These are phyloP conservation scores for Phymorhynchus buccinoides DNA, from an alignment of 1,140 invertebrate species.

Conservation along the genomic window DNA sequence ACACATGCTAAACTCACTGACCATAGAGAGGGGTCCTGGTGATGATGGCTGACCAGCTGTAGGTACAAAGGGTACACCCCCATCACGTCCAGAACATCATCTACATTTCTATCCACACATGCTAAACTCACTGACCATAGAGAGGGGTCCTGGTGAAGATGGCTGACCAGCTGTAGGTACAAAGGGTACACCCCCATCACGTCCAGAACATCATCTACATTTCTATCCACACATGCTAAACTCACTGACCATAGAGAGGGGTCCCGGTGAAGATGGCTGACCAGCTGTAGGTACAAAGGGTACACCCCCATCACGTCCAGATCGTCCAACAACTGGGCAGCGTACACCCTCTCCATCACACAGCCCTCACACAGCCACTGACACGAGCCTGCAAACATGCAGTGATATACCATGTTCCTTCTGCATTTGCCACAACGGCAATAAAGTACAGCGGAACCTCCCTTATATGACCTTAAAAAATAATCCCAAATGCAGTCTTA, in stretches of 20 bases:
- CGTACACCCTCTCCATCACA: conserved; percentile 63
- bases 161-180: conserved; percentile 55
- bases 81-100: conserved; percentile 66
- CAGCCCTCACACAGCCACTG: conserved; percentile 53
- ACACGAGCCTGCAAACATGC: conserved; percentile 41
- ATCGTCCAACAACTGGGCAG: conserved; percentile 60
- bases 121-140: conserved; percentile 56
- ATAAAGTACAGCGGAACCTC: no score
- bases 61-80: conserved; percentile 61
- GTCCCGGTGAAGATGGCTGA: conserved; percentile 49
- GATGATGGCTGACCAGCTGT: conserved; percentile 51
- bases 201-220: conserved; percentile 64
- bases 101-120: no score
- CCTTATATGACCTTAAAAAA: no score
- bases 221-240: no score
- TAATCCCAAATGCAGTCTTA: no score
- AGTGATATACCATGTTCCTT: no score
- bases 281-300: conserved; percentile 59
- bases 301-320: conserved; percentile 64
- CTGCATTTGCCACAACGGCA: background rate
- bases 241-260: conserved; percentile 56
- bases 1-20: no score
- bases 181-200: conserved; percentile 64
- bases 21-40: conserved; percentile 50
- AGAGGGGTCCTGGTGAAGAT: conserved; percentile 48